A percentile compares a stretch with the other conserved stretches of the same genome.
Conservation (phyloP, 2,888 invertebrate species). For the Strigamia crassipes region DNA sequence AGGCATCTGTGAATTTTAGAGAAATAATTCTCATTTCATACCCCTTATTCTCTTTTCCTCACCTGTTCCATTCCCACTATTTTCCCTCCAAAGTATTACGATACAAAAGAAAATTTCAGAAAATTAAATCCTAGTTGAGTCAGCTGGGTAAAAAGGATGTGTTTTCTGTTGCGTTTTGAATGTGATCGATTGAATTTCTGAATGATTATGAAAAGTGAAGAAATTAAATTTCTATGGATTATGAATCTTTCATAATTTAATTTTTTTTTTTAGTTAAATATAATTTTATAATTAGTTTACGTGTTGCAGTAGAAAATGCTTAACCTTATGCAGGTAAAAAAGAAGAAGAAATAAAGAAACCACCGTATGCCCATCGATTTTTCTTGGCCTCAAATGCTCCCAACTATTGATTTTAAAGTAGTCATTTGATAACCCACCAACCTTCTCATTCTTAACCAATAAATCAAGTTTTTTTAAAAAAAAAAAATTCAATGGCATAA, state of each 20-base stretch:
- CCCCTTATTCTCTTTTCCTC: background rate
- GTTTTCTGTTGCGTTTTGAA: background rate
- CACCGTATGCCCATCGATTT: background rate
- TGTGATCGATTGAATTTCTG: background rate
- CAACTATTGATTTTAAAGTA: background rate
- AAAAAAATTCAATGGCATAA: background rate
- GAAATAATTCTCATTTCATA: background rate
- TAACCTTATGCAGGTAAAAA: background rate
- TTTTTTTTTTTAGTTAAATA: background rate
- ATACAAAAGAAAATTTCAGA: background rate
- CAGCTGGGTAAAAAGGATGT: background rate
- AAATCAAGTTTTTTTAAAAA: background rate
- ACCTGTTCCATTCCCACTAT: background rate
- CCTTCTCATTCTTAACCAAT: background rate
- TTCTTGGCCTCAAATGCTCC: background rate
- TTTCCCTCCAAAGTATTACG: background rate
- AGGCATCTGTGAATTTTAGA: constrained; percentile 18
- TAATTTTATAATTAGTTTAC: too few species aligned
- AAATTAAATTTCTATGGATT: background rate
- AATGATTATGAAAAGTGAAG: background rate
- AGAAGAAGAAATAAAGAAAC: background rate
- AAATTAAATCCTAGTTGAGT: background rate
- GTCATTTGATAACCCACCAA: constrained; percentile 13
- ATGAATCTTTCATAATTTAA: background rate
- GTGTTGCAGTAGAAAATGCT: too few species aligned